Percentiles rank a stretch among this genome's conserved stretches.
These are phyloP conservation scores for Shargacucullia verbasci DNA, from an alignment of 2,888 invertebrate genomes.

Conservation along the genomic window DNA sequence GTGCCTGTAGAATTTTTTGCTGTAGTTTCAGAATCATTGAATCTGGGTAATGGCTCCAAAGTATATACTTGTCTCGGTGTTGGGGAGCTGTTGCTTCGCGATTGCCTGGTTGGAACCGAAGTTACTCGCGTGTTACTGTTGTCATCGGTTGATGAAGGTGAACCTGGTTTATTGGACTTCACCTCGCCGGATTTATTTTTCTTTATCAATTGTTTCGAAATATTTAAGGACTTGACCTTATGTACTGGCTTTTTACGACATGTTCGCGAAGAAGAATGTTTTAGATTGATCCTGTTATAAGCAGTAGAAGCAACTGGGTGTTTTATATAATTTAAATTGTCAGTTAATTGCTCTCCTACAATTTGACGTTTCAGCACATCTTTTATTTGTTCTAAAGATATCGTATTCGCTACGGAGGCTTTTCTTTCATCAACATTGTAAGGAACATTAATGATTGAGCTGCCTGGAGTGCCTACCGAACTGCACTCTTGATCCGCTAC, in stretches of 20 bases:
- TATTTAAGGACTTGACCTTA: slow-evolving; percentile 83
- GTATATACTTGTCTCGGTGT: slow-evolving; percentile 59
- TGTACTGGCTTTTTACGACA: slow-evolving; percentile 70
- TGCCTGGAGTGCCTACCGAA: slow-evolving; percentile 81
- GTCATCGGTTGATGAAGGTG: slow-evolving; percentile 61
- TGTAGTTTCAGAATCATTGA: slow-evolving; percentile 41
- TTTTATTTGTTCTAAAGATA: slow-evolving; percentile 80
- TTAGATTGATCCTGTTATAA: slow-evolving; percentile 27
- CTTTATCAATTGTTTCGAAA: slow-evolving; percentile 72
- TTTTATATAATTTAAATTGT: slow-evolving; percentile 26
- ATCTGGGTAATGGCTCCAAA: slow-evolving; percentile 34
- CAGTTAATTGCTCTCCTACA: slow-evolving; percentile 57
- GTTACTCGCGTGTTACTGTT: slow-evolving; percentile 36
- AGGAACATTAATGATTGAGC: slow-evolving; percentile 80
- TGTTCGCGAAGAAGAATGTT: slow-evolving; percentile 40
- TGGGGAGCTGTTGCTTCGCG: slow-evolving; percentile 68
- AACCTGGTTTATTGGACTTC: slow-evolving; percentile 31
- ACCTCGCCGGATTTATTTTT: slow-evolving; percentile 38
- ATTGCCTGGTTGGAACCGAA: slow-evolving; percentile 37
- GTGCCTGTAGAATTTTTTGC: slow-evolving; percentile 20
- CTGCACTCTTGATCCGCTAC: slow-evolving; percentile 83
- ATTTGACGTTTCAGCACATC: slow-evolving; percentile 71
- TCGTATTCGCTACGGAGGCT: slow-evolving; percentile 63
- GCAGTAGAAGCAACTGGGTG: slow-evolving; percentile 22
- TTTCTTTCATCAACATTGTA: slow-evolving; percentile 68